These are phyloP conservation scores for Platichthys stellatus DNA, from an alignment of 2,113 vertebrate genomes.

Conservation along the genomic window DNA sequence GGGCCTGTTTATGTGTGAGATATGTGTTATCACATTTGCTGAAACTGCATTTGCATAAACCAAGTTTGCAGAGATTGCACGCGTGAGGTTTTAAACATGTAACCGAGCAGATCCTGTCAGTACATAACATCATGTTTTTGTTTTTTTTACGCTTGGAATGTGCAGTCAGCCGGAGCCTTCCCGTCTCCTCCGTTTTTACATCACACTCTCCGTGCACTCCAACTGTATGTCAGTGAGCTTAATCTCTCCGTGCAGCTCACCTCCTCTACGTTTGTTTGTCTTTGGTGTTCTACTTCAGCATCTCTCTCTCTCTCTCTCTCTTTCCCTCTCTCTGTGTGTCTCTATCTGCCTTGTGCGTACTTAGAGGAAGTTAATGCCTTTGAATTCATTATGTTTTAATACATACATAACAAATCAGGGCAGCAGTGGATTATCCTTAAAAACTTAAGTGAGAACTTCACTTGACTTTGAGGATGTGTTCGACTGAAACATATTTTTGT, in stretches of 20 bases:
- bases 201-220: not conserved
- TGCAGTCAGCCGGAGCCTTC: not conserved
- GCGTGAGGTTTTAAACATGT: constrained; percentile 36
- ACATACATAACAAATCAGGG: constrained; percentile 17
- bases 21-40: constrained; percentile 25
- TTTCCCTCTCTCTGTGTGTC: not conserved
- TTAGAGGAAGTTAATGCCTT: not conserved
- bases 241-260: not conserved
- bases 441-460: constrained; percentile 3
- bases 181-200: not conserved
- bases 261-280: not conserved
- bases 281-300: not conserved
- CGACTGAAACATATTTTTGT: not conserved
- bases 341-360: not conserved
- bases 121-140: not conserved
- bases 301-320: not conserved
- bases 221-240: not conserved
- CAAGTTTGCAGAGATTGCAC: constrained; percentile 26
- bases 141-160: not conserved
- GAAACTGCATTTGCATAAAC: constrained; percentile 53
- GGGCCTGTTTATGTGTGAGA: constrained; percentile 10
- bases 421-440: constrained; percentile 21
- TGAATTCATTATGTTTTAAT: constrained; percentile 30
- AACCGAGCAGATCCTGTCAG: constrained; percentile 25
- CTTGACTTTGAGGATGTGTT: not conserved